Evolutionary conservation across 2,888 invertebrate genomes (phyloP), one percentile per base, ranked within the genome.

Genomic region (Cyclophora albipunctata): DNA sequence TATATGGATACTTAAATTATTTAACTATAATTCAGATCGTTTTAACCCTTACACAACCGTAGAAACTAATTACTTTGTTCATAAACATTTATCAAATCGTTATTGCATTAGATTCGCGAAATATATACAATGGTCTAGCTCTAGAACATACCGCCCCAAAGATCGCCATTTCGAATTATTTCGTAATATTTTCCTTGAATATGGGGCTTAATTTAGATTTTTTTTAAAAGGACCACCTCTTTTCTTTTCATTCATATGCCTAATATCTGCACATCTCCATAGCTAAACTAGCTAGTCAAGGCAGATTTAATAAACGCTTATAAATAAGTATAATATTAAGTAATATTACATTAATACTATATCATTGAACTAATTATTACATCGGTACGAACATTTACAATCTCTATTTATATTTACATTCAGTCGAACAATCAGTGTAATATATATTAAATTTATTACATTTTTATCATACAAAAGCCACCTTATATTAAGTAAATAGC

Each of bases 11-110:
- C 71, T 54, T 50, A 50, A 45, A 5, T 37, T 62, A 62, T 58
- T 60, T 60, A 64, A 70, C 62, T 59, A 69, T 66, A 44, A 52
- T 59, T 79, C 82, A 82, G 81, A 82, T 82, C 81, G 57, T 54
- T 64, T 66, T 56, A 52, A 64, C 56, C 66, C 68, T 74, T 66
- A 78, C 78, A 81, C 79, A 80, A 82, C 78, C 81, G 62, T 71
- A 72, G 74, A 62, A 71, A 62, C 63, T 64, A 66, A 63, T 51
- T 5, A 5, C 37, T 5, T 37, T 37, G 5, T 37, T 4, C 5
- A 37, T 5, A 37, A 5, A 37, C 5, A 5, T 37, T 37, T 55
- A 54, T 61, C 46, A 64, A 60, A 57, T 62, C 37, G 20, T 20
- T 20, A 20, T 20, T 20, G 20, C 20, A 20, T 20, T 20, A 20